Evolutionary conservation across 2,797 vertebrate genomes (phyloP).

Genomic region (Brachyrhaphis roseni): DNA sequence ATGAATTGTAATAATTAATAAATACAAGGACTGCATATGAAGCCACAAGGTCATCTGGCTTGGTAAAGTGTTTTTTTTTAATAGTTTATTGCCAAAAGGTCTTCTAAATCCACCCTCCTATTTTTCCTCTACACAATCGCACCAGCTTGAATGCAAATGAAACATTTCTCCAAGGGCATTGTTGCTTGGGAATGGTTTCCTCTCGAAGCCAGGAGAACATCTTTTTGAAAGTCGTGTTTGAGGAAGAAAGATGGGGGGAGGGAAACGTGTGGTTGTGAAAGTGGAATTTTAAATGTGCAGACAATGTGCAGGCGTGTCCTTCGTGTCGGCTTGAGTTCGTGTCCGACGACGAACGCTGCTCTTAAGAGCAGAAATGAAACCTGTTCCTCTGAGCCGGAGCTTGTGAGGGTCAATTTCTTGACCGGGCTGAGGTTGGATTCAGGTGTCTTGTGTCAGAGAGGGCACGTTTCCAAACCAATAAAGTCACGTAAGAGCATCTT

Average conservation of each 20-base stretch:
- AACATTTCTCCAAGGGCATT: constrained; percentile 54
- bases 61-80: background rate
- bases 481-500: background rate
- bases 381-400: constrained; percentile 40
- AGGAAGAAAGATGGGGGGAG: constrained; percentile 1
- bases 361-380: constrained; percentile 58
- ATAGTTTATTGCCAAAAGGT: constrained; percentile 48
- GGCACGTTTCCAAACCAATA: background rate
- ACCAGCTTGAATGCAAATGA: constrained; percentile 53
- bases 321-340: constrained; percentile 66
- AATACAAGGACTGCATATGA: constrained; percentile 42
- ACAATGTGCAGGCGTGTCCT: constrained; percentile 74
- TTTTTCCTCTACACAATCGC: constrained; percentile 44
- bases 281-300: constrained; percentile 71
- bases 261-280: constrained; percentile 63
- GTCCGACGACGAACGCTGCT: constrained; percentile 50
- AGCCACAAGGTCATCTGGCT: constrained; percentile 33
- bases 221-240: constrained; percentile 38
- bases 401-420: constrained; percentile 55
- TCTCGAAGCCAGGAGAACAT: constrained; percentile 54
- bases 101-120: constrained; percentile 34
- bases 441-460: background rate
- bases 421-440: constrained; percentile 44
- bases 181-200: constrained; percentile 66
- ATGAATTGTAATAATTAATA: constrained; percentile 23